Evolutionary conservation across 2,113 vertebrate species (phyloP).

Genomic region (Semicossyphus pulcher): DNA sequence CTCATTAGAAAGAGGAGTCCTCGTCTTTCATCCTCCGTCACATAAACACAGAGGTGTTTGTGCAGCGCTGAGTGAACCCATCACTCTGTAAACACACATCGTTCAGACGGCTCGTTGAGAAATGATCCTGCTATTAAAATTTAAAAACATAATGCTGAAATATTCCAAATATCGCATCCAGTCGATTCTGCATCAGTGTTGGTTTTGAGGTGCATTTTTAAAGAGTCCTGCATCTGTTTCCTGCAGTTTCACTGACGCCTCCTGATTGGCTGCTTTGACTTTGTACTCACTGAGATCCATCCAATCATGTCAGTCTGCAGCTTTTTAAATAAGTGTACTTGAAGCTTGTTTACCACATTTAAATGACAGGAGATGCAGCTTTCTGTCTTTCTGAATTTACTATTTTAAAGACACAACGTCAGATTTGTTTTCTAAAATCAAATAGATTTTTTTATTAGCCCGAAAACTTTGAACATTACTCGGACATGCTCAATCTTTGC

Average conservation of each 20-base stretch:
- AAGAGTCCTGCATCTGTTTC: no score
- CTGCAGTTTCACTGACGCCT: neutral
- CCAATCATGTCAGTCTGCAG: no score
- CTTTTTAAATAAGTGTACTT: no score
- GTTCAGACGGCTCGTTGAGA: neutral
- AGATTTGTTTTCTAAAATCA: neutral
- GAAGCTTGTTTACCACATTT: neutral
- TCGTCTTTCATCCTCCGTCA: neutral
- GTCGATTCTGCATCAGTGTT: neutral
- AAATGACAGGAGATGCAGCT: neutral
- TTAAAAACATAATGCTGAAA: no score
- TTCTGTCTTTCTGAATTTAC: neutral
- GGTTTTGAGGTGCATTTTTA: neutral
- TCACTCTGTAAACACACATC: neutral
- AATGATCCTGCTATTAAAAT: neutral
- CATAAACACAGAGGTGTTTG: slow-evolving; percentile 14
- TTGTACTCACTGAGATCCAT: neutral
- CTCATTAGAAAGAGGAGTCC: no score
- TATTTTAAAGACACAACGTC: neutral
- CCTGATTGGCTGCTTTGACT: neutral
- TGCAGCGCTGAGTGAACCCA: slow-evolving; percentile 3
- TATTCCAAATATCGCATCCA: neutral
- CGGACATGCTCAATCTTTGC: no score
- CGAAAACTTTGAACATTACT: no score
- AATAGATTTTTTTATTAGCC: neutral